Percentiles rank a stretch among this genome's conserved stretches.
These are phyloP conservation scores for Styela clava DNA, from an alignment of 23 tunicate genomes.

Conservation along the genomic window DNA sequence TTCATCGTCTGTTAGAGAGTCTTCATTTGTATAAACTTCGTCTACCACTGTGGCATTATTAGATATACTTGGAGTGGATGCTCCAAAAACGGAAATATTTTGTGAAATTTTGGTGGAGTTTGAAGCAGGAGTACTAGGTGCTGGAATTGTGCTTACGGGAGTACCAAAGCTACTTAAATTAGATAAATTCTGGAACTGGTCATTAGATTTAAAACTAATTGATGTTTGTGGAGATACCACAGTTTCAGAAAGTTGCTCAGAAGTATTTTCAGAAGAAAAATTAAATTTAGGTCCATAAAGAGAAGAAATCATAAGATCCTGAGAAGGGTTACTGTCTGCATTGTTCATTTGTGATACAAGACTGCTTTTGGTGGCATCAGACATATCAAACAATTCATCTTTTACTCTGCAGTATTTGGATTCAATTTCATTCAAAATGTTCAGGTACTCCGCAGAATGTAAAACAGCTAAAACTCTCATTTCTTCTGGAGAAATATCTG, in stretches of 20 bases:
- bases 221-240: neutral
- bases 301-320: slow-evolving; percentile 28
- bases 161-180: neutral
- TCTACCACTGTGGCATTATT: neutral
- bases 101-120: neutral
- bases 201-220: neutral
- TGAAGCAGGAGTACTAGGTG: neutral
- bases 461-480: slow-evolving; percentile 52
- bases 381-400: slow-evolving; percentile 58
- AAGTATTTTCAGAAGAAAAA: neutral
- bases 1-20: slow-evolving; percentile 44
- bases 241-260: neutral
- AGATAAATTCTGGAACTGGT: neutral
- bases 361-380: slow-evolving; percentile 12
- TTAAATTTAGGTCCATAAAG: slow-evolving; percentile 55
- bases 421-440: slow-evolving; percentile 39
- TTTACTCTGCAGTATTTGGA: slow-evolving; percentile 43
- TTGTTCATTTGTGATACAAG: slow-evolving; percentile 31
- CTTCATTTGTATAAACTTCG: slow-evolving; percentile 31
- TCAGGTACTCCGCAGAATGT: slow-evolving; percentile 36
- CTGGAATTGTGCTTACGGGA: neutral
- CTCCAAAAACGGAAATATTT: neutral
- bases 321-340: slow-evolving; percentile 50
- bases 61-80: neutral
- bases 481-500: slow-evolving; percentile 89